Conservation (phyloP, 1,140 invertebrate species). For the Caenorhabditis tropicalis region DNA sequence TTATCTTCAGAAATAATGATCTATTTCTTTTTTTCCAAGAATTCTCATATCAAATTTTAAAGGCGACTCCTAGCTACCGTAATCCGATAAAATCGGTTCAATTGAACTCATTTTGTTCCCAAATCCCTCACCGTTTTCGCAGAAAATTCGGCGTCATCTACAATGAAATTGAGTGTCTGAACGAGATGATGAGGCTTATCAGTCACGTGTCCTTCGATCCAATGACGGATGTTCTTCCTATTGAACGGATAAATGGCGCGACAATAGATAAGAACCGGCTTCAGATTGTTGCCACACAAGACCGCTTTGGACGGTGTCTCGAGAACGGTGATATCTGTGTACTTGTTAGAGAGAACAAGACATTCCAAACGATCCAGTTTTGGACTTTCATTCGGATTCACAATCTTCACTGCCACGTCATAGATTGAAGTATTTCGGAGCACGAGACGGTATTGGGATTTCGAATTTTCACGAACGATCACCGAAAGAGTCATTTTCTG, state of each 20-base stretch:
- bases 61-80: no score
- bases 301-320: slow-evolving; percentile 28
- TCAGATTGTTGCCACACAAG: slow-evolving; percentile 7
- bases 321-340: slow-evolving; percentile 12
- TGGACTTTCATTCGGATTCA: slow-evolving; percentile 19
- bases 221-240: slow-evolving; percentile 35
- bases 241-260: slow-evolving; percentile 32
- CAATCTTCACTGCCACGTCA: slow-evolving; percentile 21
- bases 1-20: no score
- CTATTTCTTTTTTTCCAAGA: no score
- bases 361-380: slow-evolving; percentile 29
- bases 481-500: slow-evolving; percentile 23
- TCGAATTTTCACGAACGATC: slow-evolving; percentile 7
- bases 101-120: background rate
- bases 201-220: slow-evolving; percentile 35
- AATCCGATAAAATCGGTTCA: no score
- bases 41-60: no score
- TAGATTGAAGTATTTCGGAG: slow-evolving; percentile 31
- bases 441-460: slow-evolving; percentile 28
- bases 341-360: slow-evolving; percentile 30
- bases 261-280: slow-evolving; percentile 15
- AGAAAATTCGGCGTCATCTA: background rate
- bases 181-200: slow-evolving; percentile 26
- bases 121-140: background rate
- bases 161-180: background rate